phyloP scores from a whole-genome alignment of 2,113 vertebrate genomes.

The Naja naja region DNA sequence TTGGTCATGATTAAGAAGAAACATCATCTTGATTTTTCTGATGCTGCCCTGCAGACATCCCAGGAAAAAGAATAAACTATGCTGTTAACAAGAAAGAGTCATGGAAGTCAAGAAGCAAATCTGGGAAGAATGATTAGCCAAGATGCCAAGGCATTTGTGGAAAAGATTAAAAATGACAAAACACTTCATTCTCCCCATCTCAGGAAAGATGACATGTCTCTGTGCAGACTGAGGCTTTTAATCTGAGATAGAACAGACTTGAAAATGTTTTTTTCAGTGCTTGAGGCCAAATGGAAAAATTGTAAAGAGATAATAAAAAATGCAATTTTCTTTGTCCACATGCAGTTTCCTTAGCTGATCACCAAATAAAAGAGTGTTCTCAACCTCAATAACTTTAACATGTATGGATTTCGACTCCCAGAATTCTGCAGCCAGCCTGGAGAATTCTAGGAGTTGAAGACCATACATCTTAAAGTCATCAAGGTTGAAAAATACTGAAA shows the following conservation, averaged over 20 bases:
- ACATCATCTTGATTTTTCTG: background rate
- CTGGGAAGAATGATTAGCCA: slow-evolving; percentile 17
- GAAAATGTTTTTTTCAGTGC: background rate
- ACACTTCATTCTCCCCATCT: background rate
- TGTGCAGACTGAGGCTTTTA: background rate
- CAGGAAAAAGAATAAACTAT: background rate
- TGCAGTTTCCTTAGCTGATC: background rate
- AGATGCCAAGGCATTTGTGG: background rate
- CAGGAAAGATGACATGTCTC: background rate
- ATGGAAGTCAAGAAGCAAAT: background rate
- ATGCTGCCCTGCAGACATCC: background rate
- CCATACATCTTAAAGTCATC: background rate
- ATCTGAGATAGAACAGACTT: background rate
- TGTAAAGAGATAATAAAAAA: background rate
- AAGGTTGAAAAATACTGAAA: background rate
- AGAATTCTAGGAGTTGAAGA: background rate
- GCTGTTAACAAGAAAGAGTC: background rate
- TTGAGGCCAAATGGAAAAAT: background rate
- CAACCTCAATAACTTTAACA: background rate
- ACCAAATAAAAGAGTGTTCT: background rate
- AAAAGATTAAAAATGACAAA: background rate
- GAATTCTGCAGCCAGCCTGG: background rate
- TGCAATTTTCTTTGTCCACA: background rate
- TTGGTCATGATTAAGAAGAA: background rate
- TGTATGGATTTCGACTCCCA: background rate